Evolutionary conservation across 2,888 invertebrate species (phyloP).

Genomic region (Phengaris alcon): DNA sequence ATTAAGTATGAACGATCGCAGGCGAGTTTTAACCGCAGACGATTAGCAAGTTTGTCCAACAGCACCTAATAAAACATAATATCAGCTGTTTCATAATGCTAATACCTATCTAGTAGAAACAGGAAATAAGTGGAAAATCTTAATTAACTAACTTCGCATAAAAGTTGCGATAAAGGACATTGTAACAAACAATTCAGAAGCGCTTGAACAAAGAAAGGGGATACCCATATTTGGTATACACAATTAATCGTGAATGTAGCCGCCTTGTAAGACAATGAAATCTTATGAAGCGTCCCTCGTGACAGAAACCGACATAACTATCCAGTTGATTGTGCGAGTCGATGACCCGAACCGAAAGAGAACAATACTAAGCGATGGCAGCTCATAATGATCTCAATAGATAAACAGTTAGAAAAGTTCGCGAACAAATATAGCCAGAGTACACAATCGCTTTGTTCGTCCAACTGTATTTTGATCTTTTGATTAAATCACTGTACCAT

Average conservation of each 20-base stretch:
- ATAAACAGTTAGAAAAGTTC: slow-evolving; percentile 34
- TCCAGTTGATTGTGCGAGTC: slow-evolving; percentile 63
- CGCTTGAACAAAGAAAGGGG: not conserved
- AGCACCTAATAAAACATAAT: not conserved
- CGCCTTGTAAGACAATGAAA: slow-evolving; percentile 29
- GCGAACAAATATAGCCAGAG: slow-evolving; percentile 24
- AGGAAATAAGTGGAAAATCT: not conserved
- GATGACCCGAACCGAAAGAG: slow-evolving; percentile 67
- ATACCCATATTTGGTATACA: slow-evolving; percentile 14
- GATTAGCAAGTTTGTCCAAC: not conserved
- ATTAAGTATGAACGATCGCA: not conserved
- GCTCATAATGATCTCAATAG: slow-evolving; percentile 54
- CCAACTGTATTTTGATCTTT: slow-evolving; percentile 15
- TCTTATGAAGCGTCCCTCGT: slow-evolving; percentile 32
- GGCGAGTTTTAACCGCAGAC: not conserved
- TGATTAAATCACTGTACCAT: not conserved
- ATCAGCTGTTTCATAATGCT: not conserved
- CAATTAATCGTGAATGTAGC: slow-evolving; percentile 26
- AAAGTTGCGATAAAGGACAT: not conserved
- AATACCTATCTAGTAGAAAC: not conserved
- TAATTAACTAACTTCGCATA: not conserved
- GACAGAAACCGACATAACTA: slow-evolving; percentile 49
- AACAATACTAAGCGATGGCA: slow-evolving; percentile 64
- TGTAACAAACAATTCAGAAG: not conserved
- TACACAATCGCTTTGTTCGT: not conserved